These are phyloP conservation scores for Sminthurides aquaticus DNA, from an alignment of 2,888 invertebrate species.

Conservation along the genomic window DNA sequence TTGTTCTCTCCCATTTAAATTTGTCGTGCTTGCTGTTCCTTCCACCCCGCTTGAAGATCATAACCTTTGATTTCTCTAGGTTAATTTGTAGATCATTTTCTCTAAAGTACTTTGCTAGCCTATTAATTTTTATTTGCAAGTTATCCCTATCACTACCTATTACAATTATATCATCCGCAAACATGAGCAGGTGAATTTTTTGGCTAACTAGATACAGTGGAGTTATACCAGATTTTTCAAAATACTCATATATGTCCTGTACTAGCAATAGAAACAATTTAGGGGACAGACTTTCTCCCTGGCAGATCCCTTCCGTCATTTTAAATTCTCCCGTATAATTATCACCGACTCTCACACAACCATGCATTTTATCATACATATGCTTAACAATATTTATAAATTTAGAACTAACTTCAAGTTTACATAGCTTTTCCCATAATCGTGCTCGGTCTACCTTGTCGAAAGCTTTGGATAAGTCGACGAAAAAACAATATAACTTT, in stretches of 20 bases:
- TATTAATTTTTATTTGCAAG: slow-evolving; percentile 9
- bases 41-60: not conserved
- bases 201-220: not conserved
- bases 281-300: slow-evolving; percentile 7
- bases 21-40: not conserved
- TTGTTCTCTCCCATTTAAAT: not conserved
- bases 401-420: not conserved
- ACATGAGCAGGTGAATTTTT: slow-evolving; percentile 3
- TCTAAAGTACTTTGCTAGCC: not conserved
- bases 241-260: not conserved
- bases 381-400: slow-evolving; percentile 3
- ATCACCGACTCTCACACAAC: not conserved
- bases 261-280: not conserved
- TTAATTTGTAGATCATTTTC: not conserved
- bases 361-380: slow-evolving; percentile 5
- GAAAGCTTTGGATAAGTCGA: slow-evolving; percentile 12
- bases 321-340: not conserved
- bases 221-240: not conserved
- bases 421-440: slow-evolving; percentile 5
- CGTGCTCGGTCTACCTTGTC: not conserved
- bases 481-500: slow-evolving; percentile 7
- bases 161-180: slow-evolving; percentile 8
- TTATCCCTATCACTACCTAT: not conserved
- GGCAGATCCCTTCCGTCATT: slow-evolving; percentile 10
- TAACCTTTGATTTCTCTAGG: not conserved